These are phyloP conservation scores for Lochmaea capreae DNA, from an alignment of 2,888 invertebrate genomes.

Conservation along the genomic window DNA sequence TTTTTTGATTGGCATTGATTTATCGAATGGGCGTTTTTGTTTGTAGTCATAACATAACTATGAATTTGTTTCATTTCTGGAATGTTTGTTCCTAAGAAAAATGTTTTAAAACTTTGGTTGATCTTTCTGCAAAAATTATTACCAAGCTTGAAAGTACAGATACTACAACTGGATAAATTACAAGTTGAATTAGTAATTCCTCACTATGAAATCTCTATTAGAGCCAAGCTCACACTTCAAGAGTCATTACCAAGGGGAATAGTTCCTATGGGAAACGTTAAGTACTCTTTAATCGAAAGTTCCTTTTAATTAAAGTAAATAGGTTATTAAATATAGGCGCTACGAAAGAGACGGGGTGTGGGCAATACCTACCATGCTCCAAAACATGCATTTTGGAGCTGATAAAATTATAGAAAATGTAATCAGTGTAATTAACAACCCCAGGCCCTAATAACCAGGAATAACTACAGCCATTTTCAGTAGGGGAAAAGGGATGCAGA, in stretches of 20 bases:
- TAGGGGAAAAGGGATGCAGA: not conserved
- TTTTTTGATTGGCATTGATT: conserved; percentile 21
- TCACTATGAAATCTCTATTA: not conserved
- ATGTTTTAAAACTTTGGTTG: no score
- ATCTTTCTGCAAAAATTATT: no score
- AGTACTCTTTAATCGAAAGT: conserved; percentile 26
- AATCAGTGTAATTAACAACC: conserved; percentile 28
- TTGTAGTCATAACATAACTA: not conserved
- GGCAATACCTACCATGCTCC: conserved; percentile 6
- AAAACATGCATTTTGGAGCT: conserved; percentile 24
- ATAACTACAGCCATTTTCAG: not conserved
- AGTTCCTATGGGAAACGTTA: conserved; percentile 10
- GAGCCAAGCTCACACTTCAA: not conserved
- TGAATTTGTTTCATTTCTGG: no score
- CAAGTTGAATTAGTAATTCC: not conserved
- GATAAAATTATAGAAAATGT: conserved; percentile 33
- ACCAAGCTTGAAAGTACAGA: no score
- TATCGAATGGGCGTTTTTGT: conserved; percentile 15
- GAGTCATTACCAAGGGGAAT: conserved; percentile 6
- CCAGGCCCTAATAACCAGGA: conserved; percentile 1
- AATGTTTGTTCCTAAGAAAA: no score
- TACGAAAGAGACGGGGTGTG: not conserved
- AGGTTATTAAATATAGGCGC: conserved; percentile 26
- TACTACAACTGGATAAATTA: no score
- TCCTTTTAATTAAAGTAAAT: conserved; percentile 27